A percentile compares a stretch with the other conserved stretches of the same genome.
Conservation (phyloP, 1,140 invertebrate genomes). For the Nymphalis io region DNA sequence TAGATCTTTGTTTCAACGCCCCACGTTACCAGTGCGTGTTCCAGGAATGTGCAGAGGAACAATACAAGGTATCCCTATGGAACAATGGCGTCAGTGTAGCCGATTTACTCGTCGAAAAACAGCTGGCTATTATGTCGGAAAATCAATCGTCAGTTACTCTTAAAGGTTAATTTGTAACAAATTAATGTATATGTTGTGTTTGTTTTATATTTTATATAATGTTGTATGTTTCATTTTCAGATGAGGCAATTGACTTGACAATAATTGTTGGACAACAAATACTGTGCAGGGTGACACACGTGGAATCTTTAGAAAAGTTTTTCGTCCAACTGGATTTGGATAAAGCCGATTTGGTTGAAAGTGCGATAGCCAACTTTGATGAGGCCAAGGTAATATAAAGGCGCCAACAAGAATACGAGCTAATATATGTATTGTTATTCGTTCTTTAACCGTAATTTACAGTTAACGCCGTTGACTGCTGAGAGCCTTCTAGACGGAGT, state of each 20-base stretch:
- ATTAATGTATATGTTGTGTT: neutral
- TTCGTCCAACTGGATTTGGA: conserved; percentile 68
- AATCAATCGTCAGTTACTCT: conserved; percentile 68
- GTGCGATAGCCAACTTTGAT: conserved; percentile 61
- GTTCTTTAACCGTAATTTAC: conserved; percentile 13
- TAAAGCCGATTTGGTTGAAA: conserved; percentile 63
- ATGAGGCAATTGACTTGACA: conserved; percentile 70
- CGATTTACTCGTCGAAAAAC: conserved; percentile 67
- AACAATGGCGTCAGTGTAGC: conserved; percentile 70
- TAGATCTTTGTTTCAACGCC: conserved; percentile 82
- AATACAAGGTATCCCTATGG: conserved; percentile 81
- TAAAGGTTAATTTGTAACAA: conserved; percentile 55
- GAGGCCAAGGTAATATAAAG: conserved; percentile 43
- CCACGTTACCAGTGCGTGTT: conserved; percentile 81
- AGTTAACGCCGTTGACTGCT: conserved; percentile 55
- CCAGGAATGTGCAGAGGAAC: conserved; percentile 70
- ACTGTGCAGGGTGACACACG: conserved; percentile 61
- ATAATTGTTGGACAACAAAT: conserved; percentile 72
- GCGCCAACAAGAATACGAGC: neutral
- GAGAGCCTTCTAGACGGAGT: conserved; percentile 56
- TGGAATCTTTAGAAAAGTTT: conserved; percentile 68
- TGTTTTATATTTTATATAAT: conserved; percentile 5
- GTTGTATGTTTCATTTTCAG: conserved; percentile 48
- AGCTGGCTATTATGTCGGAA: conserved; percentile 59
- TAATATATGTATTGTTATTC: neutral